Conservation (phyloP, 2,113 vertebrate genomes). For the Aythya baeri region DNA sequence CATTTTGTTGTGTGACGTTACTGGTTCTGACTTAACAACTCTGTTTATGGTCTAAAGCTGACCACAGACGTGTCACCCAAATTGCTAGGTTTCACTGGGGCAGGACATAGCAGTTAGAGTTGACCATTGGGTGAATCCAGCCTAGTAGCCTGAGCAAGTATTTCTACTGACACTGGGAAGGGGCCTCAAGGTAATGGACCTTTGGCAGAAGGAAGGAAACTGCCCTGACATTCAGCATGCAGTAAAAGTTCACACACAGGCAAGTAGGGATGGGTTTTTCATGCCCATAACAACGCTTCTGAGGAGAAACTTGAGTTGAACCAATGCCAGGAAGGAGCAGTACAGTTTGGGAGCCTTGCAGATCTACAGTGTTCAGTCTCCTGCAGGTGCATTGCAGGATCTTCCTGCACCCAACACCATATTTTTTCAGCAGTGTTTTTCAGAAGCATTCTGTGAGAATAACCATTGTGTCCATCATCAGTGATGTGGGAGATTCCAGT, state of each 20-base stretch:
- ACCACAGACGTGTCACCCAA: rapidly evolving
- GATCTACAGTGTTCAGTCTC: not conserved
- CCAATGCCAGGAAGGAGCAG: not conserved
- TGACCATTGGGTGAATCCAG: not conserved
- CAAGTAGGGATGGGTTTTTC: not conserved
- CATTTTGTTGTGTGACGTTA: not conserved
- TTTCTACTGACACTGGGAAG: not conserved
- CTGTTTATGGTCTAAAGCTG: not conserved
- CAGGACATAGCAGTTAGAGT: rapidly evolving
- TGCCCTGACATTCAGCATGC: no score
- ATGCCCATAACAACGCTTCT: not conserved
- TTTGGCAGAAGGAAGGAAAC: not conserved
- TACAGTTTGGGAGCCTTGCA: not conserved
- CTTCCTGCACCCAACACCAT: not conserved
- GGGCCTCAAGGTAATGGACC: rapidly evolving
- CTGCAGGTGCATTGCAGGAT: not conserved
- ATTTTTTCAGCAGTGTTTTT: not conserved
- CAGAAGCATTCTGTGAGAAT: not conserved
- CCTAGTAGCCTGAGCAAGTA: not conserved
- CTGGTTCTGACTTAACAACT: not conserved
- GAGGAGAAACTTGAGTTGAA: not conserved
- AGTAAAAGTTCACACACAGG: rapidly evolving
- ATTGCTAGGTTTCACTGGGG: rapidly evolving
- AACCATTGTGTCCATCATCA: not conserved
- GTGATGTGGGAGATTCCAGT: not conserved